Conservation (phyloP, 2,888 invertebrate species). For the Eubasilissa splendida region DNA sequence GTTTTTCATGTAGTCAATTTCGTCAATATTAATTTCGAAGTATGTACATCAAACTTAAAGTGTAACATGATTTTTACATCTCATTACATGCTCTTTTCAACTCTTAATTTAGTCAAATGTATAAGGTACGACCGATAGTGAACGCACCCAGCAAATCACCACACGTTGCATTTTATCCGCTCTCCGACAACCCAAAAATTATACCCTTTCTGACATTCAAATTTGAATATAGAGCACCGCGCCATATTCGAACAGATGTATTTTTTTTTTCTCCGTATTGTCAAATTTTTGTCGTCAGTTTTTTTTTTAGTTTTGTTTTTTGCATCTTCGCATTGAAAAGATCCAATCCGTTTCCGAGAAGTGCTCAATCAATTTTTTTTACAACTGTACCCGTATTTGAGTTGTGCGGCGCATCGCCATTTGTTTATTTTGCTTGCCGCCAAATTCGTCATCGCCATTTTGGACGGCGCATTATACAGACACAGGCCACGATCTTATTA, state of each 20-base stretch:
- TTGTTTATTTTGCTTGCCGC: conserved; percentile 20
- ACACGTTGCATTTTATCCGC: no score
- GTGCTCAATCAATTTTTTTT: conserved; percentile 11
- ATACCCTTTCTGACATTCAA: not conserved
- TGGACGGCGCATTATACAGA: not conserved
- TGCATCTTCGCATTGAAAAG: not conserved
- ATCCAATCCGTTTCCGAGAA: conserved; percentile 14
- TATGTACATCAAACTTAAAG: no score
- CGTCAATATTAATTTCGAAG: no score
- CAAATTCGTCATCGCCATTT: conserved; percentile 10
- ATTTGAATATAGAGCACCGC: not conserved
- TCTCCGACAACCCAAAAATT: no score
- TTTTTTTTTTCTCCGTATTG: not conserved
- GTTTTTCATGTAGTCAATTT: no score
- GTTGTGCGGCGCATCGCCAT: not conserved
- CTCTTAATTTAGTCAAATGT: no score
- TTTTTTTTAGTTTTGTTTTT: not conserved
- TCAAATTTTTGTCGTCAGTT: not conserved
- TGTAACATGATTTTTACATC: no score
- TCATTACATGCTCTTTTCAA: no score
- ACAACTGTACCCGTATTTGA: conserved; percentile 8
- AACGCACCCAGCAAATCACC: no score
- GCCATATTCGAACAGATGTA: not conserved
- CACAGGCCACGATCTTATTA: no score
- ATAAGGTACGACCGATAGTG: no score